Evolutionary conservation across 2,113 vertebrate species (phyloP).

Genomic region (Platycercus adscitus): DNA sequence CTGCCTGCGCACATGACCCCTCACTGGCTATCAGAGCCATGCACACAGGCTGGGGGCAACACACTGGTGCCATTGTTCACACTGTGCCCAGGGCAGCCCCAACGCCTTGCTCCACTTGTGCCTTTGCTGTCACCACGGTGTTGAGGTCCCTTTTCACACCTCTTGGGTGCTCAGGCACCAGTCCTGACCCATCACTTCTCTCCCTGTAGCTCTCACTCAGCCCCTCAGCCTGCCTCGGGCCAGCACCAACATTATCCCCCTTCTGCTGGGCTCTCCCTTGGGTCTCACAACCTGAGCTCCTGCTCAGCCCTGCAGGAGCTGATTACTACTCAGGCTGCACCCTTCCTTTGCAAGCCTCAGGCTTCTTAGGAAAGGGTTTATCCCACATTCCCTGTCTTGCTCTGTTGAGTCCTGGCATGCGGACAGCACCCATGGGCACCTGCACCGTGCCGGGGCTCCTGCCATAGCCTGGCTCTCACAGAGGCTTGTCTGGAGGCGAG

Average conservation of each 20-base stretch:
- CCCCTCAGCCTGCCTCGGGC: background rate
- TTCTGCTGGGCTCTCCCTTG: fast-evolving
- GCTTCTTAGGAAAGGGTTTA: background rate
- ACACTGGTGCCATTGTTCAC: fast-evolving
- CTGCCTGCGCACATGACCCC: background rate
- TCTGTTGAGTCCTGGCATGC: background rate
- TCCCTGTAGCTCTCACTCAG: background rate
- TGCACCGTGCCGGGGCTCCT: fast-evolving
- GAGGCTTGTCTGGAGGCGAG: background rate
- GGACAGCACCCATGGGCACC: background rate
- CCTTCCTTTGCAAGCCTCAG: background rate
- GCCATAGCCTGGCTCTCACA: fast-evolving
- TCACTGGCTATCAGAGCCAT: fast-evolving
- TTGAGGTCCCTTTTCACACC: background rate
- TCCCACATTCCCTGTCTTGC: background rate
- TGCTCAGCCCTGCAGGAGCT: background rate
- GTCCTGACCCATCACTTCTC: fast-evolving
- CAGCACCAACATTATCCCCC: fast-evolving
- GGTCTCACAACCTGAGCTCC: no score
- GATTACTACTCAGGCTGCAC: background rate
- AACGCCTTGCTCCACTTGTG: fast-evolving
- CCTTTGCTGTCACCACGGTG: fast-evolving
- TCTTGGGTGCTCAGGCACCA: fast-evolving
- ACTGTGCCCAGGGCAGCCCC: fast-evolving
- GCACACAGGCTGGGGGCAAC: fast-evolving